Evolutionary conservation across 2,113 vertebrate species (phyloP).

Genomic region (Albula glossodonta): DNA sequence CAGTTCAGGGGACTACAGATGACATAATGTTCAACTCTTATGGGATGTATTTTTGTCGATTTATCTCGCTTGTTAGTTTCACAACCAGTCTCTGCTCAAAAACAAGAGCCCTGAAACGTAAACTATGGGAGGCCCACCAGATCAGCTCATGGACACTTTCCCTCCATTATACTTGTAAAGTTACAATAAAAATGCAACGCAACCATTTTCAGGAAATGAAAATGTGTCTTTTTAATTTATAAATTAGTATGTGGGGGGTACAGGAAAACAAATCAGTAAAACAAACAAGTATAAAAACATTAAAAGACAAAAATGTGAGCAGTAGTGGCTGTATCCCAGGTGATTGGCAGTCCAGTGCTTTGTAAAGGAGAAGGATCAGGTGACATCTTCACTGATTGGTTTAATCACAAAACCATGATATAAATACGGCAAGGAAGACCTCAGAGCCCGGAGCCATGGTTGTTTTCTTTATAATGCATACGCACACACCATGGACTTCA

Average conservation of each 20-base stretch:
- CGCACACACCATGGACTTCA: neutral
- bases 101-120: neutral
- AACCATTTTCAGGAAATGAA: neutral
- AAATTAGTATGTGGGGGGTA: slow-evolving; percentile 46
- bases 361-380: neutral
- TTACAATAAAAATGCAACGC: neutral
- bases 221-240: slow-evolving; percentile 36
- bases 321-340: neutral
- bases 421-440: neutral
- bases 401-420: neutral
- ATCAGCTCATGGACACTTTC: neutral
- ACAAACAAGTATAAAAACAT: slow-evolving; percentile 52
- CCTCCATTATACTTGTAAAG: neutral
- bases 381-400: neutral
- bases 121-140: neutral
- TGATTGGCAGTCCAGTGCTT: neutral
- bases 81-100: neutral
- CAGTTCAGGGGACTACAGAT: too few relatives aligned
- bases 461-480: neutral
- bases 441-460: neutral
- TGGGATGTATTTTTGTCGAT: slow-evolving; percentile 13
- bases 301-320: neutral
- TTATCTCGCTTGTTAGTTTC: slow-evolving; percentile 36
- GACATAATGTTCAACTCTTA: slow-evolving; percentile 41
- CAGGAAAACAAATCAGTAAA: slow-evolving; percentile 38